A percentile compares a stretch with the other conserved stretches of the same genome.
phyloP scores from a whole-genome alignment of 2,888 invertebrate genomes.

The Hypsopygia costalis region DNA sequence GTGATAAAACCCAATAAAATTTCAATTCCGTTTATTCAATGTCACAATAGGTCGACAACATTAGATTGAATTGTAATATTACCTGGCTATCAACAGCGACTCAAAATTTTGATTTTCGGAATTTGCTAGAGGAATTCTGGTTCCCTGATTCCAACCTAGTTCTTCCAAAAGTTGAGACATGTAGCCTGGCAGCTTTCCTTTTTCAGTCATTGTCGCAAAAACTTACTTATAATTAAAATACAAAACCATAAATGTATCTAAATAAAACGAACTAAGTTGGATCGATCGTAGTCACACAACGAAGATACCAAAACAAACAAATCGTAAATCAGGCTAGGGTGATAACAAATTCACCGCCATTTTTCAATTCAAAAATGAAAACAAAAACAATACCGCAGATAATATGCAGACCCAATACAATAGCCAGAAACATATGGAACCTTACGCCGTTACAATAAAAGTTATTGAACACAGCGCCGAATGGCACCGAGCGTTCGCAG shows the following conservation, averaged over 20 bases:
- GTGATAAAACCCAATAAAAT: no score
- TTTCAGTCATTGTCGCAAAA: conserved; percentile 38
- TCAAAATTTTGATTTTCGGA: conserved; percentile 82
- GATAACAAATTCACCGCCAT: conserved; percentile 36
- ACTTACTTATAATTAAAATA: conserved; percentile 14
- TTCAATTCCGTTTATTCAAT: no score
- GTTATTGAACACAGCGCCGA: no score
- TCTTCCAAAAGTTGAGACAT: conserved; percentile 84
- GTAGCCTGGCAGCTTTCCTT: conserved; percentile 51
- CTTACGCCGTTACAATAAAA: no score
- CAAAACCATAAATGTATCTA: conserved; percentile 22
- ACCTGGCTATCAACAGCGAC: conserved; percentile 58
- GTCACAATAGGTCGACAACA: no score
- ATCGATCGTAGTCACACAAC: conserved; percentile 26
- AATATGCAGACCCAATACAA: no score
- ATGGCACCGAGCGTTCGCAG: no score
- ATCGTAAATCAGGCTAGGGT: no score
- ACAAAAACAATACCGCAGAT: no score
- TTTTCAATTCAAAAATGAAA: conserved; percentile 40
- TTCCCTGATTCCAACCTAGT: conserved; percentile 88
- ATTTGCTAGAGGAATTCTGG: conserved; percentile 89
- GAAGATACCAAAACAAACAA: conserved; percentile 15
- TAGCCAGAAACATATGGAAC: no score
- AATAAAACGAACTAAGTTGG: conserved; percentile 21
- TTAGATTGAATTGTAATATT: no score